Percentiles rank a stretch among this genome's conserved stretches.
These are phyloP conservation scores for Lateolabrax maculatus DNA, from an alignment of 2,797 vertebrate species.

Conservation along the genomic window DNA sequence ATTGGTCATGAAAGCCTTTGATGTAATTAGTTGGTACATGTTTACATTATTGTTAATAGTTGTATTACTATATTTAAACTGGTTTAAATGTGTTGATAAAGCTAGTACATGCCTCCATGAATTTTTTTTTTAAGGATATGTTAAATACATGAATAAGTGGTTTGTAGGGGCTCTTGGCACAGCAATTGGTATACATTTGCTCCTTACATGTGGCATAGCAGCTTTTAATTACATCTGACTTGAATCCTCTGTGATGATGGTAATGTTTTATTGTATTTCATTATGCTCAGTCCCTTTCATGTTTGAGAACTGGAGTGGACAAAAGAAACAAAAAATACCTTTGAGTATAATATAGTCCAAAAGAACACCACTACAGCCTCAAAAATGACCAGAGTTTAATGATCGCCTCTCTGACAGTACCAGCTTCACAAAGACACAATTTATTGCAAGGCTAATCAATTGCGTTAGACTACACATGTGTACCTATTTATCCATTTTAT, in stretches of 20 bases:
- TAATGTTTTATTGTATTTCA: constrained; percentile 45
- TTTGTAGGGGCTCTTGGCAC: constrained; percentile 26
- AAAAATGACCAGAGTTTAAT: not conserved
- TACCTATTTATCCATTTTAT: not conserved
- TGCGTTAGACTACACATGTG: not conserved
- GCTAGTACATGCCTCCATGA: constrained; percentile 4
- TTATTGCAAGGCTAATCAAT: not conserved
- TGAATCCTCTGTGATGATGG: constrained; percentile 36
- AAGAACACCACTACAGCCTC: not conserved
- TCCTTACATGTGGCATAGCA: constrained; percentile 33
- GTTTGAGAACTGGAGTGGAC: constrained; percentile 7
- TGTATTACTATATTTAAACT: constrained; percentile 11
- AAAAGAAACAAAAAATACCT: not conserved
- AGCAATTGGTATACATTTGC: constrained; percentile 29
- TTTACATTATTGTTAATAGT: not conserved
- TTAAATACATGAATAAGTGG: constrained; percentile 33
- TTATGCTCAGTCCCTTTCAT: constrained; percentile 26
- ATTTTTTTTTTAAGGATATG: constrained; percentile 20
- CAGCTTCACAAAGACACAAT: not conserved
- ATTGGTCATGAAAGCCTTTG: constrained; percentile 1
- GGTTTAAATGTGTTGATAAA: constrained; percentile 21
- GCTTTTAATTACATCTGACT: constrained; percentile 52
- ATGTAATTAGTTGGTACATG: not conserved
- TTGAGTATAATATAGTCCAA: constrained; percentile 23
- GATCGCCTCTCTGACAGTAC: not conserved